Evolutionary conservation across 2,113 vertebrate genomes (phyloP).

Genomic region (Grantiella picta): DNA sequence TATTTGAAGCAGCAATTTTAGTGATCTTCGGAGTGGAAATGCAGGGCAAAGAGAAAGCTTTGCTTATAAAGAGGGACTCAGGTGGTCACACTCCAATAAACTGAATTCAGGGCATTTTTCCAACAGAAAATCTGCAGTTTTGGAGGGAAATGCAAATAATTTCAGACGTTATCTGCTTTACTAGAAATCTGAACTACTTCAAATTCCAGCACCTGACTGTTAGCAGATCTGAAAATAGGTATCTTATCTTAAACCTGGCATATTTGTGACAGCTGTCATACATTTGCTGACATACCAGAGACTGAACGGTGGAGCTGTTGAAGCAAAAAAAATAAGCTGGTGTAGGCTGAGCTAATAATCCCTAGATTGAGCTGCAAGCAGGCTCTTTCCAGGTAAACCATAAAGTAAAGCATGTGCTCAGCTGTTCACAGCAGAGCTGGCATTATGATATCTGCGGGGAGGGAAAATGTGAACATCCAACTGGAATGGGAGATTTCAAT

Average conservation of each 20-base stretch:
- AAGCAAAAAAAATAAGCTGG: background rate
- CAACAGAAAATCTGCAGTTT: background rate
- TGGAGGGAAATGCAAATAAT: background rate
- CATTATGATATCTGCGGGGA: background rate
- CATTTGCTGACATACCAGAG: constrained; percentile 33
- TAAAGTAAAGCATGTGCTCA: background rate
- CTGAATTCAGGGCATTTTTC: background rate
- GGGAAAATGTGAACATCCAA: background rate
- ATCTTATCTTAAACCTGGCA: constrained; percentile 20
- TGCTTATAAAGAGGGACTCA: background rate
- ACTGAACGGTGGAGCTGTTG: background rate
- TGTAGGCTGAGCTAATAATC: background rate
- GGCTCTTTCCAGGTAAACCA: background rate
- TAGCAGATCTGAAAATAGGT: constrained; percentile 48
- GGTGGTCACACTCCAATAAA: background rate
- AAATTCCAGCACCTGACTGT: constrained; percentile 12
- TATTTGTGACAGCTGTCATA: constrained; percentile 41
- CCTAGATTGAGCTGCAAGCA: background rate
- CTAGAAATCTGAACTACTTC: background rate
- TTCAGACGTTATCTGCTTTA: constrained; percentile 11
- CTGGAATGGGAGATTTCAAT: background rate
- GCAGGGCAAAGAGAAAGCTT: background rate
- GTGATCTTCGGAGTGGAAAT: constrained; percentile 12
- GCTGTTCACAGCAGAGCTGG: background rate
- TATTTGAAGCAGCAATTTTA: constrained; percentile 27